These are phyloP conservation scores for Lithobates sylvaticus DNA, from an alignment of 2,797 vertebrate genomes.

Conservation along the genomic window DNA sequence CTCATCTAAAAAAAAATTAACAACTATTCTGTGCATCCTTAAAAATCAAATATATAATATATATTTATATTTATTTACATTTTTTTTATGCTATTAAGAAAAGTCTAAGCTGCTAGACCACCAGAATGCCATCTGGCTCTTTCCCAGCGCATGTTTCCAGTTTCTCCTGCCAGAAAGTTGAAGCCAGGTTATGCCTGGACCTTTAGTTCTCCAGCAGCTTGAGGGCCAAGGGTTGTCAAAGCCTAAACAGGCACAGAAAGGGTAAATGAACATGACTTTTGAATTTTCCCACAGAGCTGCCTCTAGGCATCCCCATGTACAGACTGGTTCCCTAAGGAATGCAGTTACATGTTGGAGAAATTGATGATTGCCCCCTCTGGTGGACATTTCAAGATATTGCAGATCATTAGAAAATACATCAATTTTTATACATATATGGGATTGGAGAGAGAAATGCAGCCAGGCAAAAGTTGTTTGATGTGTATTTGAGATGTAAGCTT, in stretches of 20 bases:
- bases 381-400: background rate
- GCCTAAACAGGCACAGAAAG: background rate
- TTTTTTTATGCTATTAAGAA: too few species aligned
- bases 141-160: background rate
- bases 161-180: background rate
- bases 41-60: too few species aligned
- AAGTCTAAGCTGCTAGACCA: background rate
- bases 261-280: constrained; percentile 14
- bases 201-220: background rate
- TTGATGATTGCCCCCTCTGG: background rate
- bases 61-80: too few species aligned
- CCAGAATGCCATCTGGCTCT: background rate
- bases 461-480: background rate
- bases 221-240: background rate
- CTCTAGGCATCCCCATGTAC: constrained; percentile 28
- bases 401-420: background rate
- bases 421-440: too few species aligned
- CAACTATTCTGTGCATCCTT: too few species aligned
- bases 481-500: background rate
- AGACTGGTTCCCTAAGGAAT: constrained; percentile 40
- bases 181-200: background rate
- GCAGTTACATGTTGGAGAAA: background rate
- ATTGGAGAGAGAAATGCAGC: background rate
- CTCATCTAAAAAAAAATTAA: too few species aligned
- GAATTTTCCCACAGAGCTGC: constrained; percentile 41